phyloP scores from a whole-genome alignment of 1,140 invertebrate species.

The Temnothorax longispinosus region DNA sequence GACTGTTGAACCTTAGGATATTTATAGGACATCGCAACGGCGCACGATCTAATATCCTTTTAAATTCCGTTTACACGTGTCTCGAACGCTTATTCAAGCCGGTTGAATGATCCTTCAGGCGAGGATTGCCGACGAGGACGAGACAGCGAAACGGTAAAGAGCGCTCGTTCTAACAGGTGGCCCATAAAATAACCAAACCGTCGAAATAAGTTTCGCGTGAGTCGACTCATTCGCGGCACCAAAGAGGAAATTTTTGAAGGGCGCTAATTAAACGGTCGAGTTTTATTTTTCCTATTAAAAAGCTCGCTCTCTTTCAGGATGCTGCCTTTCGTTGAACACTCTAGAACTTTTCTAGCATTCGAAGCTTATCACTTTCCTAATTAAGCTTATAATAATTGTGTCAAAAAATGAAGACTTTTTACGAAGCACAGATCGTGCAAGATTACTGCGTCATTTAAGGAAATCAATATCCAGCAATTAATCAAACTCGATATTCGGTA shows the following conservation, averaged over 20 bases:
- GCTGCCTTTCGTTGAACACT: background rate
- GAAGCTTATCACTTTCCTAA: background rate
- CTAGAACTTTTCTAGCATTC: background rate
- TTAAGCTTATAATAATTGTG: background rate
- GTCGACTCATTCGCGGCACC: background rate
- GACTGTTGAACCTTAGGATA: background rate
- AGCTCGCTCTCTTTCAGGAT: background rate
- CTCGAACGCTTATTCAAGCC: constrained; percentile 1
- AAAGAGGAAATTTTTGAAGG: constrained; percentile 46
- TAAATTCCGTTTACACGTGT: constrained; percentile 15
- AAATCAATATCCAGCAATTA: background rate
- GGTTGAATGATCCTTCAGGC: constrained; percentile 11
- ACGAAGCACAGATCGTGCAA: background rate
- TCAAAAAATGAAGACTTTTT: background rate
- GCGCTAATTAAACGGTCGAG: constrained; percentile 35
- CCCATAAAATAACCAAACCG: constrained; percentile 71
- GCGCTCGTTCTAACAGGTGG: constrained; percentile 72
- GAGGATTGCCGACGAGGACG: constrained; percentile 17
- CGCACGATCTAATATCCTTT: background rate
- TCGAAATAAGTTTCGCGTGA: constrained; percentile 60
- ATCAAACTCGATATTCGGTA: background rate
- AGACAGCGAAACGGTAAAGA: constrained; percentile 46
- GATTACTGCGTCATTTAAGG: background rate
- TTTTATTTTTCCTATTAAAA: background rate
- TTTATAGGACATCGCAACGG: background rate